phyloP scores from a whole-genome alignment of 2,888 invertebrate species.

The Epiblema foenella region DNA sequence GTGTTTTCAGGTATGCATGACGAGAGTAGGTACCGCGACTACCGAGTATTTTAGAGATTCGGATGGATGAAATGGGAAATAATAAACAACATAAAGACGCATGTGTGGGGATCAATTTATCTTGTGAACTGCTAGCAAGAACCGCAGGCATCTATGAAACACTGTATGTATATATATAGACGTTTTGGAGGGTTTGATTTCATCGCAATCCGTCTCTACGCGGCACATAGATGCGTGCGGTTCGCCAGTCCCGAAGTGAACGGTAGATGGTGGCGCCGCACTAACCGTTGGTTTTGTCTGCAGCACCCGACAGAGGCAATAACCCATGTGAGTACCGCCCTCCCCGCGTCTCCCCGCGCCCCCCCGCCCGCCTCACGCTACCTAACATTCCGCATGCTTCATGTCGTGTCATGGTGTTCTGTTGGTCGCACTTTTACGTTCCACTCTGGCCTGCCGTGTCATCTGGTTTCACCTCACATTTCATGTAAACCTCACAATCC shows the following conservation, averaged over 20 bases:
- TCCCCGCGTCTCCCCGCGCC: constrained; percentile 16
- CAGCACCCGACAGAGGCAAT: constrained; percentile 94
- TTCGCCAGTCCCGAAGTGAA: not conserved
- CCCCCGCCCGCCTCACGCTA: constrained; percentile 21
- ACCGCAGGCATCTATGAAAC: not conserved
- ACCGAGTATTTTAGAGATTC: not conserved
- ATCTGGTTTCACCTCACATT: not conserved
- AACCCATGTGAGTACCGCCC: constrained; percentile 93
- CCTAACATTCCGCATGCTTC: constrained; percentile 18
- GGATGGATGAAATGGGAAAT: not conserved
- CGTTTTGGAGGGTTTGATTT: not conserved
- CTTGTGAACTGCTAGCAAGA: not conserved
- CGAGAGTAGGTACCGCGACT: not conserved
- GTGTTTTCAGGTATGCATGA: not conserved
- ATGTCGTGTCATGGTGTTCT: constrained; percentile 17
- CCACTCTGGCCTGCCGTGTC: not conserved
- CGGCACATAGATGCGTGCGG: constrained; percentile 1
- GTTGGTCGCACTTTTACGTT: not conserved
- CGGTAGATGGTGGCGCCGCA: constrained; percentile 43
- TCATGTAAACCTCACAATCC: not conserved
- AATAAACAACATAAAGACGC: not conserved
- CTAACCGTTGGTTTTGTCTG: constrained; percentile 82
- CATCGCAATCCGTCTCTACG: not conserved
- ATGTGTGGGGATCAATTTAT: not conserved
- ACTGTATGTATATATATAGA: not conserved